Percentiles rank a stretch among this genome's conserved stretches.
These are phyloP conservation scores for Apeltes quadracus DNA, from an alignment of 2,113 vertebrate genomes.

Conservation along the genomic window DNA sequence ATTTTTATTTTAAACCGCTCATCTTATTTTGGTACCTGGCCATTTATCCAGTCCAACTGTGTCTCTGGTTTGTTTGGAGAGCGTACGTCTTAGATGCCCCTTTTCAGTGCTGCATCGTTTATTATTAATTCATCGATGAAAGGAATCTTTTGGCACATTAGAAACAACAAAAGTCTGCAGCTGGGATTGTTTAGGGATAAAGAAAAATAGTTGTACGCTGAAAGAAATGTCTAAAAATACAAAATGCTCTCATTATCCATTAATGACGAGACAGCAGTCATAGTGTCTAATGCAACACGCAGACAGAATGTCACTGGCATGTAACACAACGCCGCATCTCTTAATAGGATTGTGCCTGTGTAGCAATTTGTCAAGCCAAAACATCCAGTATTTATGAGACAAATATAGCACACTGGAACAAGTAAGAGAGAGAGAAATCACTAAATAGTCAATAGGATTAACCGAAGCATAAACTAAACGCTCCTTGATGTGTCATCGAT, in stretches of 20 bases:
- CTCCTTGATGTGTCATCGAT: slow-evolving; percentile 82
- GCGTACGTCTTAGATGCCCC: background rate
- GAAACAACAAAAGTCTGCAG: slow-evolving; percentile 53
- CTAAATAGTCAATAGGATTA: slow-evolving; percentile 82
- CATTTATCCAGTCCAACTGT: slow-evolving; percentile 4
- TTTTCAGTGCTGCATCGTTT: slow-evolving; percentile 43
- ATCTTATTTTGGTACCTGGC: background rate
- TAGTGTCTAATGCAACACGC: slow-evolving; percentile 65
- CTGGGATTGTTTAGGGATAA: slow-evolving; percentile 58
- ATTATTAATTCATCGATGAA: slow-evolving; percentile 73
- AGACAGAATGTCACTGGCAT: slow-evolving; percentile 74
- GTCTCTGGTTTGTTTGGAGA: background rate
- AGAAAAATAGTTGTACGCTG: slow-evolving; percentile 50
- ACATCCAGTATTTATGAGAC: slow-evolving; percentile 77
- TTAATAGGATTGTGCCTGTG: slow-evolving; percentile 76
- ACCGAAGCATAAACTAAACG: slow-evolving; percentile 76
- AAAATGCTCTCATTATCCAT: slow-evolving; percentile 68
- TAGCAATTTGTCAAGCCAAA: slow-evolving; percentile 79
- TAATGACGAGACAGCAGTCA: slow-evolving; percentile 73
- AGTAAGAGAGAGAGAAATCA: slow-evolving; percentile 70
- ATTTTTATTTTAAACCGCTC: background rate
- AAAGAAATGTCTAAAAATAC: slow-evolving; percentile 69
- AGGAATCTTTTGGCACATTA: slow-evolving; percentile 61
- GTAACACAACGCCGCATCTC: slow-evolving; percentile 61
- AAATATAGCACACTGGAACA: slow-evolving; percentile 77